These are phyloP conservation scores for Aphaenogaster ashmeadi DNA, from an alignment of 1,140 invertebrate genomes.

Conservation along the genomic window DNA sequence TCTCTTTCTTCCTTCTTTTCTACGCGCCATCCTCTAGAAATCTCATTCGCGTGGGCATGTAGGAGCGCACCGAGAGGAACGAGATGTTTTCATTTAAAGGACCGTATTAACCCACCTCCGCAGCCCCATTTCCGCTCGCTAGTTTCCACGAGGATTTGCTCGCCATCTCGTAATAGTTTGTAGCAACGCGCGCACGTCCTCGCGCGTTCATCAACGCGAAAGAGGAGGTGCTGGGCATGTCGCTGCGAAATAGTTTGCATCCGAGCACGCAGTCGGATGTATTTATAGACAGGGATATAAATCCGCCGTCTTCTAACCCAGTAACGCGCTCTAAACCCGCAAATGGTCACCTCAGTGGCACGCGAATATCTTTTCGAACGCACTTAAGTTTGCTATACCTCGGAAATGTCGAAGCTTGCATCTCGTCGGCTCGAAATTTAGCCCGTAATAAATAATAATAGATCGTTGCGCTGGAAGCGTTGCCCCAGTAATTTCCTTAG, in stretches of 20 bases:
- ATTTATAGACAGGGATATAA: slow-evolving; percentile 55
- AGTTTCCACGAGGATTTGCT: slow-evolving; percentile 69
- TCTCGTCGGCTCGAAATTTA: background rate
- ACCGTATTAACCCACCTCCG: slow-evolving; percentile 17
- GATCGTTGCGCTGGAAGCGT: background rate
- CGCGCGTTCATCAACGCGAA: slow-evolving; percentile 46
- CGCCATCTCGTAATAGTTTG: slow-evolving; percentile 70
- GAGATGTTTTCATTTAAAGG: slow-evolving; percentile 70
- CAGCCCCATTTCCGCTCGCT: slow-evolving; percentile 44
- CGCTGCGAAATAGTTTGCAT: slow-evolving; percentile 57
- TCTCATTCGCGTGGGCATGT: slow-evolving; percentile 45
- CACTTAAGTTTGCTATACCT: background rate
- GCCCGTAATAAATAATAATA: background rate
- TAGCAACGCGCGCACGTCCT: slow-evolving; percentile 19
- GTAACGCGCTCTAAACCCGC: slow-evolving; percentile 31
- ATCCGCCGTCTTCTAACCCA: slow-evolving; percentile 4
- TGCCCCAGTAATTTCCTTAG: background rate
- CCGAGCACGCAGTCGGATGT: slow-evolving; percentile 8
- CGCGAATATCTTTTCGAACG: slow-evolving; percentile 13
- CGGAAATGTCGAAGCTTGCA: background rate
- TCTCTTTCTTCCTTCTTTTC: slow-evolving; percentile 21
- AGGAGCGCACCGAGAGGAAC: slow-evolving; percentile 6
- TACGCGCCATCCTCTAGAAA: background rate
- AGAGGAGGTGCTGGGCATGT: slow-evolving; percentile 34
- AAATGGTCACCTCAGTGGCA: slow-evolving; percentile 23